Evolutionary conservation across 2,888 invertebrate genomes (phyloP), one percentile per base, ranked within the genome.

Genomic region (Volucella zonaria): DNA sequence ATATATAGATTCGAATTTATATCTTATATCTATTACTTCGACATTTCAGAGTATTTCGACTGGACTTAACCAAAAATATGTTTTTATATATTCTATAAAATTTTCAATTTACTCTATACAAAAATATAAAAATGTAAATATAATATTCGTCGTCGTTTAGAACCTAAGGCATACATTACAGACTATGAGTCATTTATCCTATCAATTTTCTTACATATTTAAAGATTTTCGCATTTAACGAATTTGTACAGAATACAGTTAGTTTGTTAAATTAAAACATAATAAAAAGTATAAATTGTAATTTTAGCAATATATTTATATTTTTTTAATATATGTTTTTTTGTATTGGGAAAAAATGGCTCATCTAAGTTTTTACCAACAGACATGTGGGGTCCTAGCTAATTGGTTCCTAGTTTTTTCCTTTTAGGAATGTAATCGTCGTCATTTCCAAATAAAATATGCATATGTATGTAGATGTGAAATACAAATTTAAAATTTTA

Each of bases 211-310:
- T 64, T 51, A 14, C 40, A 3, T 71, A 43, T 40, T 54, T 51
- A 59, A 61, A 71, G n/a, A 64, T 71, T 42, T 47, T 23, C 42
- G 12, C 40, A 64, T 73, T 62, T 38, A 71, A 71, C 52, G 73
- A 73, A 77, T 77, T 78, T 78, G 78, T 78, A 78, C 78, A 78
- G 58, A 51, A 78, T 47, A 54, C 56, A 54, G 70, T 77, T 78
- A 62, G 58, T 70, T 58, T 40, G 6, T 64, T 18, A 43, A 61
- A 18, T 49, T 49, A n/a, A n/a, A 49, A 49, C 15, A 40, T 49
- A 40, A 40, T 42, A 49, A 23, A 14, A 45, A 10, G 11, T 45
- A 45, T 45, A 45, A 45, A n/a, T 45, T n/a, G 45, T n/a, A 42
- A 8, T 43, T n/a, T 14, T 3, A 8, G 18, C 18, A 23, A 23